Percentiles rank a stretch among this genome's conserved stretches.
Evolutionary conservation across 2,888 invertebrate species (phyloP).

Genomic region (Xestoiulus laeticollis): DNA sequence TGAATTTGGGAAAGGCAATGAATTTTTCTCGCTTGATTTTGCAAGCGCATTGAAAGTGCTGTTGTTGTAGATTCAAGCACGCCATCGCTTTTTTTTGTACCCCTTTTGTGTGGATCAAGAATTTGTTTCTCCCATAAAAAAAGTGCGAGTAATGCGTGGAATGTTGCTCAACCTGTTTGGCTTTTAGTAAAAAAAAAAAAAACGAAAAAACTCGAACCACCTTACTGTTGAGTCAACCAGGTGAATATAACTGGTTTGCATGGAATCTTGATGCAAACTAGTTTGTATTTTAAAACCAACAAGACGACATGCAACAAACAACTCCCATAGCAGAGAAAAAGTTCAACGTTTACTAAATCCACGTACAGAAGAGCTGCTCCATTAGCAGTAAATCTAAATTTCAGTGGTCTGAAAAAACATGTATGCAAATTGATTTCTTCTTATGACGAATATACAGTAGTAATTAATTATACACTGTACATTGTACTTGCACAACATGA

Average conservation of each 20-base stretch:
- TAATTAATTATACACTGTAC: too few species aligned
- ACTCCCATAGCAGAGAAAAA: not conserved
- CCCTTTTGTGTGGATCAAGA: conserved; percentile 50
- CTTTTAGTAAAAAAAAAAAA: not conserved
- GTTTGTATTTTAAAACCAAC: conserved; percentile 45
- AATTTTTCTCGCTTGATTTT: conserved; percentile 45
- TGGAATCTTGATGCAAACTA: conserved; percentile 38
- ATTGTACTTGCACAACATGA: too few species aligned
- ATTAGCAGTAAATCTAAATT: not conserved
- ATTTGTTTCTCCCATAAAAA: conserved; percentile 23
- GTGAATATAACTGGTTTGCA: conserved; percentile 28
- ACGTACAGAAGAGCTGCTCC: not conserved
- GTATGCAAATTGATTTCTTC: not conserved
- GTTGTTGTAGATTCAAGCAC: conserved; percentile 7
- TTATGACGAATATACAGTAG: too few species aligned
- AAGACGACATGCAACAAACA: conserved; percentile 13
- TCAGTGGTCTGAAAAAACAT: not conserved
- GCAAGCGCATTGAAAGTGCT: not conserved
- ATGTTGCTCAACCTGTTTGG: conserved; percentile 46
- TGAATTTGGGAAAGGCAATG: conserved; percentile 36
- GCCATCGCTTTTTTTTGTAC: conserved; percentile 4
- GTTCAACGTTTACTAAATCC: conserved; percentile 19
- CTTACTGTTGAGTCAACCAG: conserved; percentile 28
- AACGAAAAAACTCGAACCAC: not conserved
- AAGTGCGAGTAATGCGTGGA: conserved; percentile 44